Conservation (phyloP, 1,140 invertebrate genomes). For the Calosoma granatense region DNA sequence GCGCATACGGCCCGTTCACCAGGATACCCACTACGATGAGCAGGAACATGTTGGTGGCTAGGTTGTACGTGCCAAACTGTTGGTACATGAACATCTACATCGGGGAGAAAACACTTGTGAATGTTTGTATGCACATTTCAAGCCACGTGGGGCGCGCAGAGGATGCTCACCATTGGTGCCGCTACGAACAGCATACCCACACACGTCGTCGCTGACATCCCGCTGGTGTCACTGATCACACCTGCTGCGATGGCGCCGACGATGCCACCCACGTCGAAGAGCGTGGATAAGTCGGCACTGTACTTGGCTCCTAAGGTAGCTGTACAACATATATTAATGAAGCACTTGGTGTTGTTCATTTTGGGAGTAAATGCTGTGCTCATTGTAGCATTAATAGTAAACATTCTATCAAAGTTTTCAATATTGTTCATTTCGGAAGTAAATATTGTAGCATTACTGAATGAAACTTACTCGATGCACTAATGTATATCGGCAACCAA, state of each 20-base stretch:
- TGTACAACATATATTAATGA: conserved; percentile 41
- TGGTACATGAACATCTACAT: conserved; percentile 74
- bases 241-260: conserved; percentile 84
- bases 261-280: conserved; percentile 88
- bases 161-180: conserved; percentile 66
- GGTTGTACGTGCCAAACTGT: conserved; percentile 49
- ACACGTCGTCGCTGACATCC: conserved; percentile 79
- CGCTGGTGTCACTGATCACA: conserved; percentile 68
- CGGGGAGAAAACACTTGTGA: conserved; percentile 27
- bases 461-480: conserved; percentile 61
- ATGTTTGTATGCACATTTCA: too few relatives aligned
- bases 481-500: conserved; percentile 90
- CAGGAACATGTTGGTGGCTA: conserved; percentile 54
- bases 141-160: not conserved
- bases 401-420: not conserved
- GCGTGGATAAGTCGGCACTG: conserved; percentile 76
- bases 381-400: not conserved
- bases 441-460: too few relatives aligned
- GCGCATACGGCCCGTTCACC: conserved; percentile 90
- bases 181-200: conserved; percentile 68
- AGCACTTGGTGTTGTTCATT: conserved; percentile 11
- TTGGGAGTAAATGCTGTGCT: conserved; percentile 17
- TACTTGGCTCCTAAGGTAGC: conserved; percentile 55
- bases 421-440: conserved; percentile 9
- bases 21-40: conserved; percentile 69